These are phyloP conservation scores for Drosophila bipectinata DNA, from an alignment of 1,140 invertebrate species.

Conservation along the genomic window DNA sequence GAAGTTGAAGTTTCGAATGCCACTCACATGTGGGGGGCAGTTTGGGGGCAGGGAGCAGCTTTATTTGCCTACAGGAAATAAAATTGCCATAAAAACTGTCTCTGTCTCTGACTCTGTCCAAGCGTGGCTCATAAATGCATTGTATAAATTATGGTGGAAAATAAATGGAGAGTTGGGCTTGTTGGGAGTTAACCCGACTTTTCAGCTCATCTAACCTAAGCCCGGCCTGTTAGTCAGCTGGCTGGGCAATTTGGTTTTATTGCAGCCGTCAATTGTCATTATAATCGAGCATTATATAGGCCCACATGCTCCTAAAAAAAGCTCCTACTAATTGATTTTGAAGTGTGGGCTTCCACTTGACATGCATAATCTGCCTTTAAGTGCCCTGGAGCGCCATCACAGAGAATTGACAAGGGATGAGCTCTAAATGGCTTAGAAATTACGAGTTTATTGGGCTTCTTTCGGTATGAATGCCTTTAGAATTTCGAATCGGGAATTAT, in stretches of 20 bases:
- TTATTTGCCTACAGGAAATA: slow-evolving; percentile 72
- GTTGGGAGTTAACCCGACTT: slow-evolving; percentile 1
- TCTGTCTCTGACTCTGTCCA: slow-evolving; percentile 36
- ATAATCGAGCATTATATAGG: slow-evolving; percentile 58
- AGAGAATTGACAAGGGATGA: slow-evolving; percentile 45
- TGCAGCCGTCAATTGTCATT: slow-evolving; percentile 57
- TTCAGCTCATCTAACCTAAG: slow-evolving; percentile 35
- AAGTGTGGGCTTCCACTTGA: slow-evolving; percentile 44
- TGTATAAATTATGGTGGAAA: slow-evolving; percentile 65
- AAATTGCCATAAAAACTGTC: slow-evolving; percentile 76
- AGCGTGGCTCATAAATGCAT: slow-evolving; percentile 55
- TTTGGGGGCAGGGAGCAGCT: slow-evolving; percentile 26
- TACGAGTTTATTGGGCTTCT: slow-evolving; percentile 30
- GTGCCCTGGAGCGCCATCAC: slow-evolving; percentile 25
- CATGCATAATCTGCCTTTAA: slow-evolving; percentile 54
- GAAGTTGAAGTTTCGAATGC: slow-evolving; percentile 67
- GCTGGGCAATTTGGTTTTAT: slow-evolving; percentile 53
- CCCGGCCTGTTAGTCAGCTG: slow-evolving; percentile 45
- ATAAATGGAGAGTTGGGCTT: slow-evolving; percentile 8
- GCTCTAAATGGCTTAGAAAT: slow-evolving; percentile 34
- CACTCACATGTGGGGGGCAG: slow-evolving; percentile 13
- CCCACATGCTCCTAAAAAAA: slow-evolving; percentile 34
- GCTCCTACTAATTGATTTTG: slow-evolving; percentile 64
- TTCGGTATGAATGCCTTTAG: slow-evolving; percentile 4
- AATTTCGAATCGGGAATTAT: slow-evolving; percentile 27